Evolutionary conservation across 2,797 vertebrate species (phyloP), one percentile per base, ranked within the genome.

Genomic region (Thripadectes ignobilis): DNA sequence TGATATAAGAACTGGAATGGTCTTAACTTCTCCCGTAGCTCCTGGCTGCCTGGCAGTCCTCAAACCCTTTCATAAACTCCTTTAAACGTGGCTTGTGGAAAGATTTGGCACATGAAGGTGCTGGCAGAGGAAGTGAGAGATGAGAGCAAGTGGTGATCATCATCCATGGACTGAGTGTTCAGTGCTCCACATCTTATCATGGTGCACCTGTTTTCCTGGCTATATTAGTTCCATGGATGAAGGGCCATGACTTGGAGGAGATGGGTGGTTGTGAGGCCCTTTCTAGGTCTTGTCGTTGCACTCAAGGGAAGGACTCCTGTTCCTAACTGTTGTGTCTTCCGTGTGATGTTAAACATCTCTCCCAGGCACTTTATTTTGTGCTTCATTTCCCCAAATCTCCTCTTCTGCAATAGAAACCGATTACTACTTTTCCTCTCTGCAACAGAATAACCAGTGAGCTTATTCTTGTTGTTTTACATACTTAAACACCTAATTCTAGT

Each of bases 171-270:
- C 1, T 17, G 48, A 7, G 9, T 4, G 6, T 26, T 72, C 30
- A 1, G 22, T 14, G 22, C 52, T 58, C 14, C 5, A 3, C 12
- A 2, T 45, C 14, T 26, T 14, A 14, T 20, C 1, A 0, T 2
- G 2, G 1, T 51, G 27, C 48, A 13, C 67, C n/a, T 22, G 20
- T 26, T 61, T 57, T 30, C 45, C 15, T 30, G 7, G 6, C 32
- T 32, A n/a, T 51, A 22, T 30, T 15, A 3, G 1, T 66, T 48
- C 22, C 26, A 3, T 19, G 14, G 4, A 7, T 24, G 52, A 55
- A 39, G 17, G 19, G 9, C 34, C 2, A 0, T 29, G 21, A 9
- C 7, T 38, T 41, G 34, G 19, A 63, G 59, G 46, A 41, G 29
- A 62, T 7, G 7, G 30, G 43, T 38, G 13, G 9, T 36, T 2